Base-by-base conservation (phyloP, 2,888 invertebrate species). In the Agonopterix heracliana region DNA sequence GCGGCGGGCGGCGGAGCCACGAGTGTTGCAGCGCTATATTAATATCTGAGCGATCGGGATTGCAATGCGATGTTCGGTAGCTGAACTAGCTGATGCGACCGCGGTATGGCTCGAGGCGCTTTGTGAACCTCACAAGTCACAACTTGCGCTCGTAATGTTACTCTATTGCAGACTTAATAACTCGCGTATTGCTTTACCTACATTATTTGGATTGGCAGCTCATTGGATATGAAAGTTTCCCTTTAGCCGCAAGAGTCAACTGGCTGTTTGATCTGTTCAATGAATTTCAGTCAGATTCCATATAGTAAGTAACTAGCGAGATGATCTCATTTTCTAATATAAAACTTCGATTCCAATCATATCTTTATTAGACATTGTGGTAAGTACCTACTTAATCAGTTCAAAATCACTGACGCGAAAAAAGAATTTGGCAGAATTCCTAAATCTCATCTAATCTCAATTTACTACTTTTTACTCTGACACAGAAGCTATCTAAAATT, bases 41-140 rank as follows among this genome's bases (percentile, higher is more conserved):
- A 80, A 79, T 80, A 78, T 73, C 76, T 67, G 68, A 45, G 45
- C 71, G 68, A 77, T 73, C 60, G 66, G 52, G 51, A 60, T 61
- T 59, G 61, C 61, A 49, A 35, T 41, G 51, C 50, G 46, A 46
- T 47, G 51, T 52, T 53, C 49, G 45, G 34, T 52, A 36, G 48
- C 49, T 45, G 48, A 53, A 52, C 46, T 49, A 49, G 50, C 55
- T 52, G 54, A 46, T 44, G 48, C 49, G 42, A 36, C 45, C 34
- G 49, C 48, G 41, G 38, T 44, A n/a, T 17, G 17, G 60, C 72
- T 64, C 47, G 54, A 52, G 68, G 71, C 54, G 48, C 12, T 51
- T 49, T 50, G 54, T 55, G 52, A 53, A 46, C 36, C 45, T 42
- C 52, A 45, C 47, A 51, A 49, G 11, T 11, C 41, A 11, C 41